Evolutionary conservation across 2,113 vertebrate genomes (phyloP), one percentile per base, ranked within the genome.

Genomic region (Xiphias gladius): DNA sequence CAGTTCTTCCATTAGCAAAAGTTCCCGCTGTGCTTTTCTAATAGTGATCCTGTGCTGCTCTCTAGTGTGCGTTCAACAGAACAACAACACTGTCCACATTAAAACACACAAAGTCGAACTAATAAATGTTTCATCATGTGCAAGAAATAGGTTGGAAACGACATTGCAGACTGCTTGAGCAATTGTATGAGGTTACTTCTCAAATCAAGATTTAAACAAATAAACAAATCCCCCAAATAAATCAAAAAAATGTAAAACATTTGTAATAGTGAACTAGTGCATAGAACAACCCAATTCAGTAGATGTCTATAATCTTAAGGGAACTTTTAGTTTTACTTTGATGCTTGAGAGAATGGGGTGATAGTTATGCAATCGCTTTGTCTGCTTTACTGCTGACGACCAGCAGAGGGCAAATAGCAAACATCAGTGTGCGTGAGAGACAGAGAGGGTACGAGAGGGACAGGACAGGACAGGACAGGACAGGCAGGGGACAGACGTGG

Each of bases 1-100:
- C n/a, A 52, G 3, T 5, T 5, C 41, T 35, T 11, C 20, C 61
- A 74, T 20, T 37, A 22, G 12, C 19, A 14, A 22, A 19, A 46
- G 48, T 46, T 9, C 12, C 16, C 5, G 10, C 7, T 14, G 5
- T 59, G 37, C 3, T 11, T 54, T 57, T 59, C 30, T 37, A 37
- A 54, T 7, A 59, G 59, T 62, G 7, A 41, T 77, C 3, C 39
- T 67, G 26, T 87, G 69, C 83, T 85, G 79, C 82, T 30, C 82
- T 83, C 85, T 86, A 52, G 77, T 86, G 88, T 58, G 6, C 22
- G 12, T 63, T 65, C 2, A 76, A 24, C 16, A 58, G 35, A 79
- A 79, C 19, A 79, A 79, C 22, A 71, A 1, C 46, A 46, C 2
- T 24, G 0, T 39, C 1, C 10, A 64, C 22, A 69, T 35, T 48